These are phyloP conservation scores for Anoplius nigerrimus DNA, from an alignment of 2,888 invertebrate genomes.

Conservation along the genomic window DNA sequence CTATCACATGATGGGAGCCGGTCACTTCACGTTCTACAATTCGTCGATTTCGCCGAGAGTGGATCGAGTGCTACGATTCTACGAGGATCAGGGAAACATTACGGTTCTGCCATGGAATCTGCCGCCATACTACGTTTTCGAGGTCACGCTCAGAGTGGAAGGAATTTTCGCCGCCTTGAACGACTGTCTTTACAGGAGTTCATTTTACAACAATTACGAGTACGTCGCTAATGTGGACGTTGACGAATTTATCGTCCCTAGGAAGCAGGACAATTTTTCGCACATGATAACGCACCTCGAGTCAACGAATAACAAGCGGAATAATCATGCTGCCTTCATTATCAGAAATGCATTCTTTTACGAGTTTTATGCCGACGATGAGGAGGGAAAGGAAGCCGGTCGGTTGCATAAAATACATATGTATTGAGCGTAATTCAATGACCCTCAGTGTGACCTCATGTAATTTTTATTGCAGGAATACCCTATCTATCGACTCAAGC, in stretches of 20 bases:
- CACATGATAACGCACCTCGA: conserved; percentile 49
- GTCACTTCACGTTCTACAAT: not conserved
- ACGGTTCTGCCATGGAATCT: conserved; percentile 75
- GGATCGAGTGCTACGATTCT: not conserved
- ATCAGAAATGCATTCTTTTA: conserved; percentile 77
- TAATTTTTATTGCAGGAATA: not conserved
- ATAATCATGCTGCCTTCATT: conserved; percentile 71
- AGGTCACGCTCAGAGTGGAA: conserved; percentile 72
- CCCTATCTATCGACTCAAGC: not conserved
- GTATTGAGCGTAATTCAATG: not conserved
- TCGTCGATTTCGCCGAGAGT: not conserved
- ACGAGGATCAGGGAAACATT: conserved; percentile 55
- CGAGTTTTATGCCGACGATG: conserved; percentile 74
- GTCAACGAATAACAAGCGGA: conserved; percentile 42
- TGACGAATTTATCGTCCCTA: conserved; percentile 67
- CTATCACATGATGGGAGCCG: not conserved
- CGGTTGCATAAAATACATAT: not conserved
- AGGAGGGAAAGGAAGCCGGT: conserved; percentile 46
- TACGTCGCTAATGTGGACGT: conserved; percentile 61
- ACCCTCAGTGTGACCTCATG: too few species aligned
- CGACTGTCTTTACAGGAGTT: conserved; percentile 65
- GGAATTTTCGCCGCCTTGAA: conserved; percentile 66
- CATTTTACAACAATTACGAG: conserved; percentile 64
- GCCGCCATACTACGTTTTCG: conserved; percentile 57
- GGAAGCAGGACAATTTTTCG: conserved; percentile 47